A percentile compares a stretch with the other conserved stretches of the same genome.
phyloP scores from a whole-genome alignment of 2,888 invertebrate genomes.

The Invenusta paracnida region DNA sequence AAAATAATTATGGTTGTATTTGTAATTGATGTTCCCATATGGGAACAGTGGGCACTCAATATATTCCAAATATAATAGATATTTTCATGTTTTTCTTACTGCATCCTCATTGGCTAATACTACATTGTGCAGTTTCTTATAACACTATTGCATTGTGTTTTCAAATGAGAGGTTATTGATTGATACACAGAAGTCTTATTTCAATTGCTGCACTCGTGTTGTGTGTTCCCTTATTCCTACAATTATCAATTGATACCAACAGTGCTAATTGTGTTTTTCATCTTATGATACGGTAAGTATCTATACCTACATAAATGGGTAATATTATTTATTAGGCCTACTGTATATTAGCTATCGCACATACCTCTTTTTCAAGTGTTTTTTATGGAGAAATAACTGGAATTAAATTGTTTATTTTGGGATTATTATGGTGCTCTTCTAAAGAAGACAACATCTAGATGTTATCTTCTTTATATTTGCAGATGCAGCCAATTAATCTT shows the following conservation, averaged over 20 bases:
- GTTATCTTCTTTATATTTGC: neutral
- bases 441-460: neutral
- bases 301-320: neutral
- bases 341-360: neutral
- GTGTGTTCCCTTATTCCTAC: neutral
- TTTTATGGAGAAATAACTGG: neutral
- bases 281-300: neutral
- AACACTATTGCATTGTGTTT: neutral
- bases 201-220: neutral
- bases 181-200: neutral
- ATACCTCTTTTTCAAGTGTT: neutral
- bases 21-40: conserved; percentile 29
- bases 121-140: neutral
- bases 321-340: neutral
- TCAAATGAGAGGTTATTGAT: neutral
- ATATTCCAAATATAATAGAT: conserved; percentile 25
- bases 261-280: neutral
- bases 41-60: conserved; percentile 22
- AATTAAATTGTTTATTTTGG: neutral
- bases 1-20: conserved; percentile 14
- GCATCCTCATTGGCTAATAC: conserved; percentile 5
- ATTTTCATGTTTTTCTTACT: conserved; percentile 29
- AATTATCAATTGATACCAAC: no score
- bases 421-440: neutral
- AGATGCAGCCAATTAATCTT: neutral